Base-by-base conservation (phyloP, 2,888 invertebrate genomes). In the Plebejus melissa region DNA sequence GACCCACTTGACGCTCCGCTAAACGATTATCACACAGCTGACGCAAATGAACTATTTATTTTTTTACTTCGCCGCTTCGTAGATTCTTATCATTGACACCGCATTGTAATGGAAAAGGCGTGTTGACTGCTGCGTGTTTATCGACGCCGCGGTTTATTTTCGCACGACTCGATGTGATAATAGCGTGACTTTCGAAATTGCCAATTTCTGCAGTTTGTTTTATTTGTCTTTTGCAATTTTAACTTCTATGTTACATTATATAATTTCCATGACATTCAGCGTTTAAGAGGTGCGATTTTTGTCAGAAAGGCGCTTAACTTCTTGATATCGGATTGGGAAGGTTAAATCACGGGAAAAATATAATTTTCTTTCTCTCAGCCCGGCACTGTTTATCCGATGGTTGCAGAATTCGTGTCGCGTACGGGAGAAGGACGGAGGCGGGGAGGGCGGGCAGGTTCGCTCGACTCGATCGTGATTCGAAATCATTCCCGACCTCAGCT, bases 381-480 rank as follows among this genome's bases (percentile, higher is more conserved):
- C 90, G 80, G 78, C 84, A 80, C 88, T 88, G 88, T 77, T 7
- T 58, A 57, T 32, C 76, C 76, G 77, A 75, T 79, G 78, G 79
- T 79, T 81, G 79, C 81, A 81, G 80, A 86, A 90, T 87, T 88
- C 88, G 80, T 84, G 76, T 58, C 82, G 83, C 88, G 89, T 88
- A 76, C 82, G 80, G 78, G 78, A 86, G 88, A 91, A 90, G 91
- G 90, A 87, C 90, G 88, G 82, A 85, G 85, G 84, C 86, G 84
- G 84, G 84, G 84, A 86, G 87, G 87, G 83, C 50, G 86, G 87
- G 85, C 88, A 91, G 90, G 90, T 88, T 89, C 88, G 88, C 87
- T 85, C 84, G 85, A 87, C 86, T 87, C 84, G 86, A 88, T 87
- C 88, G 88, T 87, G 89, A 88, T 86, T 82, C 82, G 82, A 85